Evolutionary conservation across 2,888 invertebrate species (phyloP), one percentile per base, ranked within the genome.

Genomic region (Noctua pronuba): DNA sequence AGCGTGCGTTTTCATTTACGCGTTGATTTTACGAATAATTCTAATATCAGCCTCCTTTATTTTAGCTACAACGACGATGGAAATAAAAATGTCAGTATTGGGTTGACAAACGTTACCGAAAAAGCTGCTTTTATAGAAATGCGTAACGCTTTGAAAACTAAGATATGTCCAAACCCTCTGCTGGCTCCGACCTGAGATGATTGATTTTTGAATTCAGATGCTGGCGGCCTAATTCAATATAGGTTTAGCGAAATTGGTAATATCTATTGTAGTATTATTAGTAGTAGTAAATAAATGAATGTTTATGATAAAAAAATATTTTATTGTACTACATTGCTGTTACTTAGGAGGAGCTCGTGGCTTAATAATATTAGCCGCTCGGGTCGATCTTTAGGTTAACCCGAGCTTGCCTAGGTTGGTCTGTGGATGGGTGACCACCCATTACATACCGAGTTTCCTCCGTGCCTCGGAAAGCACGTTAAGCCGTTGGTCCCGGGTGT

Each of bases 1-100:
- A 83, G 21, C 13, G 11, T 31, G 2, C 10, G 18, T 21, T 58
- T 28, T 70, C 7, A 69, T 28, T 62, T 66, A 72, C 79, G 75
- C 82, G 24, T 16, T 3, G 58, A 3, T 28, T 55, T 55, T 55
- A 55, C 1, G 4, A n/a, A n/a, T n/a, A 11, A 55, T 55, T 55
- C n/a, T 55, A 55, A 11, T 4, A n/a, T n/a, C n/a, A 3, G 24
- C 10, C 52, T 10, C 24, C 24, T 58, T 28, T 55, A n/a, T 28
- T 58, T 21, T 60, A 60, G 31, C 31, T 18, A 60, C 8, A 31
- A 21, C 10, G 4, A 21, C 35, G 31, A 31, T 21, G 18, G 18
- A 62, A 10, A 21, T 62, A 21, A 4, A 16, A 31, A 60, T 31
- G 0, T 31, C 2, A 18, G 18, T 31, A 8, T 60, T 60, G 10